Conservation (phyloP, 2,888 invertebrate genomes). For the Ennomos erosarius region DNA sequence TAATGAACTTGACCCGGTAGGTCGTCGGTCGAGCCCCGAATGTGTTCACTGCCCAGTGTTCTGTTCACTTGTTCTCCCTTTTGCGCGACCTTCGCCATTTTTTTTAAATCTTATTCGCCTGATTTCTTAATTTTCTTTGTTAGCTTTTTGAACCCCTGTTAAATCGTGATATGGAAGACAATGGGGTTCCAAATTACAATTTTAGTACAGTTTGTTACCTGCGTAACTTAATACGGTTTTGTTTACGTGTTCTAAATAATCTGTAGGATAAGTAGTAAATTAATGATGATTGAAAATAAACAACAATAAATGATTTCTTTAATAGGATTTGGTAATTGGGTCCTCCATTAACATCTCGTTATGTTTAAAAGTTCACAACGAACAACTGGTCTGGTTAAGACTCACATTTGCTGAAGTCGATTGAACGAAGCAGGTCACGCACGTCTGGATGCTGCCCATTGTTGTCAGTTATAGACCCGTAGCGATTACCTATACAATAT, state of each 20-base stretch:
- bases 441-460: conserved; percentile 17
- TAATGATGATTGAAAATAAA: too few species aligned
- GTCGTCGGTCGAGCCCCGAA: conserved; percentile 46
- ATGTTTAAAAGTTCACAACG: too few species aligned
- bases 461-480: conserved; percentile 14
- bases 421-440: conserved; percentile 28
- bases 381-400: too few species aligned
- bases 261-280: too few species aligned
- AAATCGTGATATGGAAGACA: conserved; percentile 3
- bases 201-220: too few species aligned
- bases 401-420: conserved; percentile 21
- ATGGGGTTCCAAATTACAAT: not conserved
- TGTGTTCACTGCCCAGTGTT: conserved; percentile 38
- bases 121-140: conserved; percentile 36
- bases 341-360: too few species aligned
- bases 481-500: conserved; percentile 16
- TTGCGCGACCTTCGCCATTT: conserved; percentile 59
- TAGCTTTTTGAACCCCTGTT: conserved; percentile 27
- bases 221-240: too few species aligned
- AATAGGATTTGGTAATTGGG: too few species aligned
- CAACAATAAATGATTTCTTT: too few species aligned
- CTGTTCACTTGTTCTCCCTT: conserved; percentile 37
- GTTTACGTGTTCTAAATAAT: too few species aligned
- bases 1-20: conserved; percentile 74
- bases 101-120: conserved; percentile 46